phyloP scores from a whole-genome alignment of 2,888 invertebrate species.

The Hydropsyche betteni region DNA sequence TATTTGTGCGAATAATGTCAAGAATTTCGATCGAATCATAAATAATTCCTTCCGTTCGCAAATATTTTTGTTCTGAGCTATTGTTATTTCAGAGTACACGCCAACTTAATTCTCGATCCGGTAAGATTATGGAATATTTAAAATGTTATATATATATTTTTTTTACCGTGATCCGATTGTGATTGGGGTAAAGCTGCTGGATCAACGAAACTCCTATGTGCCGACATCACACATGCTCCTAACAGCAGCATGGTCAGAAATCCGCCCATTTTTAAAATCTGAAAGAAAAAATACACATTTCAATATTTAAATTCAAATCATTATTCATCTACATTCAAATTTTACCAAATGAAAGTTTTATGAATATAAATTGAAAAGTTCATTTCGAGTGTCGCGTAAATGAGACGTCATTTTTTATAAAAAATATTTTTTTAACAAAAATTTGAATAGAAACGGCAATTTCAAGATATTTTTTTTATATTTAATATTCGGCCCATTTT shows the following conservation, averaged over 20 bases:
- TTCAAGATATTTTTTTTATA: too few relatives aligned
- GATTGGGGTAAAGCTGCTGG: constrained; percentile 54
- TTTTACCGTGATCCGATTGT: constrained; percentile 41
- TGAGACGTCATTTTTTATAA: too few relatives aligned
- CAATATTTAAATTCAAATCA: neutral
- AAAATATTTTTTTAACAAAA: too few relatives aligned
- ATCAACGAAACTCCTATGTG: constrained; percentile 56
- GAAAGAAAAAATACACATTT: neutral
- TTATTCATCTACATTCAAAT: neutral
- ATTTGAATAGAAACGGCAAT: too few relatives aligned
- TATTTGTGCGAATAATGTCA: too few relatives aligned
- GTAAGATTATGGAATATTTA: neutral
- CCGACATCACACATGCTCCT: constrained; percentile 49
- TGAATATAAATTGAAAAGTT: neutral
- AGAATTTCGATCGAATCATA: too few relatives aligned
- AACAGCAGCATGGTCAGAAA: constrained; percentile 40
- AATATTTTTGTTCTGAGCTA: neutral
- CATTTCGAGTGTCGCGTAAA: neutral
- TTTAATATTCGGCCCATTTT: too few relatives aligned
- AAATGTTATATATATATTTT: neutral
- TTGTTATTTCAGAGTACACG: neutral
- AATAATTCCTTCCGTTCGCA: neutral
- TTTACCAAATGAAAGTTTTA: too few relatives aligned
- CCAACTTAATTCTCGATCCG: neutral
- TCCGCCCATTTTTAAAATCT: constrained; percentile 33